Base-by-base conservation (phyloP, 2,797 vertebrate genomes). In the Oryzias sinensis region DNA sequence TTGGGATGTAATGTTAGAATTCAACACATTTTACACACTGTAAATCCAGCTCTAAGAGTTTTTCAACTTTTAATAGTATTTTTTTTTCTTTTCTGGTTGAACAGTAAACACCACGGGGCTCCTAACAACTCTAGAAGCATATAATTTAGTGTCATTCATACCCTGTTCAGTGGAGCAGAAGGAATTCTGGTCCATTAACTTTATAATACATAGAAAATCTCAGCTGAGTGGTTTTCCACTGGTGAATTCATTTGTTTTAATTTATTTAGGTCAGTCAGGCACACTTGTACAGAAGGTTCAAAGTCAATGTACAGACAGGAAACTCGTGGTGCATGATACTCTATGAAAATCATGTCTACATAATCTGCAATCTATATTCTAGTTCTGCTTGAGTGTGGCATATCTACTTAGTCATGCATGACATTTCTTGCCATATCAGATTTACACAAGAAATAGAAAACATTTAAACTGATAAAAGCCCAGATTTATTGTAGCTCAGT, bases 331-430 rank as follows among this genome's bases (percentile, higher is more conserved):
- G 20, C 20, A 22, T 22, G 20, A 11, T 37, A 37, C 33, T 37
- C 11, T 11, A 37, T 37, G 33, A 37, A 37, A 37, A 37, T 22
- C 53, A 64, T 59, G 42, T 62, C 46, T 58, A 3, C 47, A 65
- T 72, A 53, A 81, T 85, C 67, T 70, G 67, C 65, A 72, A 75
- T 81, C 62, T 70, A 17, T 59, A 52, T 63, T 42, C 51, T 48
- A 45, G 57, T n/a, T 37, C 33, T 37, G 33, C 33, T 37, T 37
- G 33, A 37, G 1, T 51, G 54, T 62, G 55, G 27, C 60, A 49
- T 61, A 69, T 68, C 37, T 72, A 54, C 59, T 72, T 59, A 69
- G 70, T 59, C 54, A 37, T 13, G 33, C 33, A 37, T 37, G 33
- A 37, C 13, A 37, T 37, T 37, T 37, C 33, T 37, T 37, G 9